These are phyloP conservation scores for Lamellibrachia luymesi DNA, from an alignment of 1,140 invertebrate genomes.

Conservation along the genomic window DNA sequence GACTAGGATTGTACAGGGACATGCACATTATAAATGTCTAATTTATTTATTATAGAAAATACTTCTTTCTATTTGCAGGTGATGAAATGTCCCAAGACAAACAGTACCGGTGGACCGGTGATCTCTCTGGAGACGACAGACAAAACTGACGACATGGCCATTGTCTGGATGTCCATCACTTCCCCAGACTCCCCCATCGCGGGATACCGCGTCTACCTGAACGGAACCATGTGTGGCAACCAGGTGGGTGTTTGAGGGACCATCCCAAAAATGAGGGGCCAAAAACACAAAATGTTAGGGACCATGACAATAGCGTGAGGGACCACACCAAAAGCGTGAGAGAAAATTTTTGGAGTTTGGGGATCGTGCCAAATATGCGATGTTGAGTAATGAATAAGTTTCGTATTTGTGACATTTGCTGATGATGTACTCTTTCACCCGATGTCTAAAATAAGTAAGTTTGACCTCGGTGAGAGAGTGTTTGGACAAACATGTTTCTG, in stretches of 20 bases:
- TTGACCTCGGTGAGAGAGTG: not conserved
- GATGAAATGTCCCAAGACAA: constrained; percentile 39
- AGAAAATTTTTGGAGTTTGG: not conserved
- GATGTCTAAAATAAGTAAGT: not conserved
- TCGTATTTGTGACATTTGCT: not conserved
- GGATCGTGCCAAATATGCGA: not conserved
- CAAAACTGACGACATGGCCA: constrained; percentile 43
- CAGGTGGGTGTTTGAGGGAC: constrained; percentile 34
- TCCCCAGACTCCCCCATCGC: constrained; percentile 40
- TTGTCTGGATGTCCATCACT: constrained; percentile 53
- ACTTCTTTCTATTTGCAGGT: constrained; percentile 16
- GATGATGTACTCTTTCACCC: not conserved
- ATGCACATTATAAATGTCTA: too few species aligned
- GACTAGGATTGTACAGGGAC: too few species aligned
- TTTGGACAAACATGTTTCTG: not conserved
- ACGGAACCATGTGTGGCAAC: constrained; percentile 52
- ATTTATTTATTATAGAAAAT: too few species aligned
- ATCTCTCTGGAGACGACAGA: constrained; percentile 51
- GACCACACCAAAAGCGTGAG: not conserved
- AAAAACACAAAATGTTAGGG: not conserved
- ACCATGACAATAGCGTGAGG: not conserved
- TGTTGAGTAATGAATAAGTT: not conserved
- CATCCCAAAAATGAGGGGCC: not conserved
- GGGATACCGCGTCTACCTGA: constrained; percentile 51
- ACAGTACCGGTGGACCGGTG: constrained; percentile 47